These are phyloP conservation scores for Lithosia quadra DNA, from an alignment of 2,888 invertebrate species.

Conservation along the genomic window DNA sequence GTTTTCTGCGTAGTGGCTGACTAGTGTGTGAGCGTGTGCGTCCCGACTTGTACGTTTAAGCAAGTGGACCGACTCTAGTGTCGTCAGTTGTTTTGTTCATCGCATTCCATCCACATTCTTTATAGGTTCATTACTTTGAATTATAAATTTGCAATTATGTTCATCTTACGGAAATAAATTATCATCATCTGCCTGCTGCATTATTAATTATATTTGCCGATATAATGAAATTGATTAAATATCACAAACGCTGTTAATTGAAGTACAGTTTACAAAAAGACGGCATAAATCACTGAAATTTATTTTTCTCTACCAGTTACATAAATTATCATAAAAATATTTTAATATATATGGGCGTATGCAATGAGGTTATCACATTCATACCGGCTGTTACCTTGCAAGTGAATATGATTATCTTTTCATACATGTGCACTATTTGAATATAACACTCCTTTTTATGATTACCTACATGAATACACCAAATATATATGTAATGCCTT, in stretches of 20 bases:
- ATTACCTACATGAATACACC: too few relatives aligned
- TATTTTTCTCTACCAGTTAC: conserved; percentile 44
- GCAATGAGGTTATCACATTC: conserved; percentile 2
- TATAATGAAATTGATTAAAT: conserved; percentile 43
- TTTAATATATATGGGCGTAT: conserved; percentile 34
- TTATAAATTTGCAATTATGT: too few relatives aligned
- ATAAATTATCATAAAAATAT: conserved; percentile 45
- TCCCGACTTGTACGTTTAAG: too few relatives aligned
- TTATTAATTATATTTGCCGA: conserved; percentile 36
- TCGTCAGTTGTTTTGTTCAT: too few relatives aligned
- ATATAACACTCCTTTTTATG: not conserved
- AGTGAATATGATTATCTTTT: not conserved
- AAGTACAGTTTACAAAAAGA: conserved; percentile 37
- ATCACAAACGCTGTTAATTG: conserved; percentile 29
- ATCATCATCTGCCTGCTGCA: not conserved
- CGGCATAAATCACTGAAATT: conserved; percentile 40
- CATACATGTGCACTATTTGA: not conserved
- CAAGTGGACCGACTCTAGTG: too few relatives aligned
- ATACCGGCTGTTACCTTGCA: not conserved
- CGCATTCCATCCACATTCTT: too few relatives aligned
- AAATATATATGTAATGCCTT: not conserved
- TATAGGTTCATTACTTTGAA: too few relatives aligned
- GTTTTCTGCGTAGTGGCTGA: too few relatives aligned
- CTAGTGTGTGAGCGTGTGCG: too few relatives aligned
- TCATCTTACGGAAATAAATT: too few relatives aligned